Evolutionary conservation across 2,797 vertebrate species (phyloP).

Genomic region (Ceryle rudis): DNA sequence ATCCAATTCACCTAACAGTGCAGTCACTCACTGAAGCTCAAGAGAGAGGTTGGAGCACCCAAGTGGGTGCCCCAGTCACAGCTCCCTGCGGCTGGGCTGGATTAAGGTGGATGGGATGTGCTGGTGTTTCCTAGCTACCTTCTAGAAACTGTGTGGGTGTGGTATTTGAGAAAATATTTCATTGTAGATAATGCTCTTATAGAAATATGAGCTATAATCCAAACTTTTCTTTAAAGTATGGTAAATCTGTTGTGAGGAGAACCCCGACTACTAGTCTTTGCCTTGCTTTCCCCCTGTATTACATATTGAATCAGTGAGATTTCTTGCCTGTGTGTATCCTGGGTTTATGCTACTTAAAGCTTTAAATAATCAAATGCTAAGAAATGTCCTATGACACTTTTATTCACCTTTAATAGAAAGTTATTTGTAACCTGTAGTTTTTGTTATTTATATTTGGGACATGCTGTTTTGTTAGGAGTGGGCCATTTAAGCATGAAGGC

Average conservation of each 20-base stretch:
- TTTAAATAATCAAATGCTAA: neutral
- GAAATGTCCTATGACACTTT: neutral
- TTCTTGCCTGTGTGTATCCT: neutral
- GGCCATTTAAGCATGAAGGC: neutral
- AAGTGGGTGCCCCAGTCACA: neutral
- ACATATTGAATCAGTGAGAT: neutral
- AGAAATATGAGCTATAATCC: neutral
- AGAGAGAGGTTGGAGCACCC: neutral
- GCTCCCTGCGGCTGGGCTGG: neutral
- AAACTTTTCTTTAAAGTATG: neutral
- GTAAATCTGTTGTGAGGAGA: neutral
- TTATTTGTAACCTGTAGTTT: neutral
- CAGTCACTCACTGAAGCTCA: no score
- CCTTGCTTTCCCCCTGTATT: neutral
- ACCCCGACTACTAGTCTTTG: neutral
- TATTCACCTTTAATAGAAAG: neutral
- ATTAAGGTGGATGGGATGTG: neutral
- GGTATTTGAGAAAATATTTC: neutral
- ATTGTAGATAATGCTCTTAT: neutral
- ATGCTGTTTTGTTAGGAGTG: neutral
- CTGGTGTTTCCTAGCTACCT: neutral
- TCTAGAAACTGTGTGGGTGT: neutral
- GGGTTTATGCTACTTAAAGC: neutral
- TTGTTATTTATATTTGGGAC: neutral
- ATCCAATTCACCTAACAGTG: neutral